These are phyloP conservation scores for Venustoraphidia nigricollis DNA, from an alignment of 2,888 invertebrate species.

Conservation along the genomic window DNA sequence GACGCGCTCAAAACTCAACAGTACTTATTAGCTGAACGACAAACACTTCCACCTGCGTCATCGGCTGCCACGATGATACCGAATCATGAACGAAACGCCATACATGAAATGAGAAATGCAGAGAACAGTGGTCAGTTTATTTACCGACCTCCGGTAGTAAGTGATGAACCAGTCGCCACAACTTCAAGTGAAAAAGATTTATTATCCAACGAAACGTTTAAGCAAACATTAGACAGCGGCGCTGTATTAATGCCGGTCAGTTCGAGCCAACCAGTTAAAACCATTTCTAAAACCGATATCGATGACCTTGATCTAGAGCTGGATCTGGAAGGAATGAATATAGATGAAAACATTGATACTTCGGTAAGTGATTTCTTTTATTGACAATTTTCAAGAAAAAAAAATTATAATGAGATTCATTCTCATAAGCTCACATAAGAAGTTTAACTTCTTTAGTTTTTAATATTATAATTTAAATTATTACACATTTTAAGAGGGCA, in stretches of 20 bases:
- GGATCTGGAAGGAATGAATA: conserved; percentile 65
- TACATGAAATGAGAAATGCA: conserved; percentile 52
- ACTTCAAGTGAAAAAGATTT: not conserved
- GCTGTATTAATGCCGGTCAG: not conserved
- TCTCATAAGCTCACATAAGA: no score
- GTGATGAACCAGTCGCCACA: not conserved
- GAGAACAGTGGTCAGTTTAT: conserved; percentile 35
- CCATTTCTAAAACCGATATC: conserved; percentile 15
- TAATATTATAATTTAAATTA: no score
- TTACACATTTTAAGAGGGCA: no score
- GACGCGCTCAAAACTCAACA: conserved; percentile 60
- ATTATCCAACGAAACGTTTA: not conserved
- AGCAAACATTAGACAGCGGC: not conserved
- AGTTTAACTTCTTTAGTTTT: no score
- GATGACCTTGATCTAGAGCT: conserved; percentile 70
- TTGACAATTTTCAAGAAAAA: not conserved
- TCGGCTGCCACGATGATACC: conserved; percentile 35
- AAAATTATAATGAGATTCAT: no score
- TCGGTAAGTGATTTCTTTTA: conserved; percentile 33
- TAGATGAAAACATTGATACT: conserved; percentile 67
- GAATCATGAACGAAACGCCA: conserved; percentile 50
- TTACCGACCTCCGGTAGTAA: conserved; percentile 10
- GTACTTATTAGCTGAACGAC: conserved; percentile 34
- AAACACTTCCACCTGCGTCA: conserved; percentile 38
- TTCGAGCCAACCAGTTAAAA: not conserved